These are phyloP conservation scores for Anagyrus pseudococci DNA, from an alignment of 2,888 invertebrate species.

Conservation along the genomic window DNA sequence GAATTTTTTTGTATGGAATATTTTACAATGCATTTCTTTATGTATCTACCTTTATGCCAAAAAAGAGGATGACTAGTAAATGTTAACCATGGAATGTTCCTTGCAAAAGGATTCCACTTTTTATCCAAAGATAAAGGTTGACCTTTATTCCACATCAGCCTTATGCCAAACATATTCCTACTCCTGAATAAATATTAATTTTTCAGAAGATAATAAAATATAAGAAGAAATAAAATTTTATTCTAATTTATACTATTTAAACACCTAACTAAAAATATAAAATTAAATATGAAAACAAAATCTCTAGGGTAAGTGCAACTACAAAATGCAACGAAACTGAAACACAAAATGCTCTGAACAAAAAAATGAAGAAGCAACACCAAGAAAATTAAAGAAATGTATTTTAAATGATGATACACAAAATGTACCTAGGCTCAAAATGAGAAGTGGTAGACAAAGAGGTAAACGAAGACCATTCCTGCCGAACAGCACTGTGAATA, in stretches of 20 bases:
- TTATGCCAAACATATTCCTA: slow-evolving; percentile 76
- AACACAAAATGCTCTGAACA: slow-evolving; percentile 7
- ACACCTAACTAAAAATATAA: neutral
- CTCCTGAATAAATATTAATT: slow-evolving; percentile 64
- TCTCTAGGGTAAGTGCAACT: neutral
- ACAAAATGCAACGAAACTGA: slow-evolving; percentile 16
- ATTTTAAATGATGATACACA: slow-evolving; percentile 20
- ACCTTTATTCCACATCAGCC: slow-evolving; percentile 80
- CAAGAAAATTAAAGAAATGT: slow-evolving; percentile 12
- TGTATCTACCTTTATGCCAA: slow-evolving; percentile 71
- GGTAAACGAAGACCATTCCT: slow-evolving; percentile 63
- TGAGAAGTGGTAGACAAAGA: slow-evolving; percentile 55
- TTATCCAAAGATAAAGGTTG: slow-evolving; percentile 71
- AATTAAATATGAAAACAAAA: neutral
- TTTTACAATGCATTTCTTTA: neutral
- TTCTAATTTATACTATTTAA: neutral
- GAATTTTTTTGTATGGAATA: neutral
- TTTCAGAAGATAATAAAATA: neutral
- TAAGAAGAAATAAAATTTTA: neutral
- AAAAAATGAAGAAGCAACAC: slow-evolving; percentile 15
- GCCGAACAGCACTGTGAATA: slow-evolving; percentile 73
- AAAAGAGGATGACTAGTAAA: slow-evolving; percentile 82
- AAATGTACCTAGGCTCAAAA: slow-evolving; percentile 71
- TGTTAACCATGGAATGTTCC: slow-evolving; percentile 79
- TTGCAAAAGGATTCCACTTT: slow-evolving; percentile 87